Evolutionary conservation across 2,888 invertebrate genomes (phyloP).

Genomic region (Drosophila barbarae): DNA sequence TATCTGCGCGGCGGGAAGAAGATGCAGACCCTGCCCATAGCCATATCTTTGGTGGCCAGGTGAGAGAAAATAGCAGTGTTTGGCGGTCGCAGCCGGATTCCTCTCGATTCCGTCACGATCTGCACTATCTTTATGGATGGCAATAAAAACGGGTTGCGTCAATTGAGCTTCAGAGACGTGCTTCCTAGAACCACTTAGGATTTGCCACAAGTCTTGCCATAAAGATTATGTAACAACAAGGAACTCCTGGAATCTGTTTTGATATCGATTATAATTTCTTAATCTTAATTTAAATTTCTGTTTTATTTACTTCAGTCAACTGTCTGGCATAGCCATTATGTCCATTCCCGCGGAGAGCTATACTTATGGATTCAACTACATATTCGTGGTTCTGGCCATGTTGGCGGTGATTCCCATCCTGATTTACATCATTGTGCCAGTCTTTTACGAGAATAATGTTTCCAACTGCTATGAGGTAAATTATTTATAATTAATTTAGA

Average conservation of each 20-base stretch:
- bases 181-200: conserved; percentile 7
- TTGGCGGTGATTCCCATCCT: conserved; percentile 74
- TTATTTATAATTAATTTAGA: background rate
- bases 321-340: conserved; percentile 82
- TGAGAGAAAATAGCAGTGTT: conserved; percentile 33
- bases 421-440: conserved; percentile 80
- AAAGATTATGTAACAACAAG: conserved; percentile 3
- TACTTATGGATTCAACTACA: conserved; percentile 80
- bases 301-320: conserved; percentile 77
- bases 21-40: conserved; percentile 83
- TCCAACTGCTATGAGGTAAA: conserved; percentile 81
- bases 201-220: background rate
- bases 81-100: conserved; percentile 16
- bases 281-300: background rate
- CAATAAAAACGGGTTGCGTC: conserved; percentile 26
- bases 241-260: conserved; percentile 2
- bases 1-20: conserved; percentile 82
- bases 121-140: conserved; percentile 16
- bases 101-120: conserved; percentile 15
- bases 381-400: conserved; percentile 78
- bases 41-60: conserved; percentile 83
- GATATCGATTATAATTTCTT: too few species aligned
- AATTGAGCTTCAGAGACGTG: conserved; percentile 7
- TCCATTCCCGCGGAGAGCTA: conserved; percentile 82
- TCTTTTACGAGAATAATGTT: conserved; percentile 81